Base-by-base conservation (phyloP, 1,140 invertebrate genomes). In the Philopotamus ludificatus region DNA sequence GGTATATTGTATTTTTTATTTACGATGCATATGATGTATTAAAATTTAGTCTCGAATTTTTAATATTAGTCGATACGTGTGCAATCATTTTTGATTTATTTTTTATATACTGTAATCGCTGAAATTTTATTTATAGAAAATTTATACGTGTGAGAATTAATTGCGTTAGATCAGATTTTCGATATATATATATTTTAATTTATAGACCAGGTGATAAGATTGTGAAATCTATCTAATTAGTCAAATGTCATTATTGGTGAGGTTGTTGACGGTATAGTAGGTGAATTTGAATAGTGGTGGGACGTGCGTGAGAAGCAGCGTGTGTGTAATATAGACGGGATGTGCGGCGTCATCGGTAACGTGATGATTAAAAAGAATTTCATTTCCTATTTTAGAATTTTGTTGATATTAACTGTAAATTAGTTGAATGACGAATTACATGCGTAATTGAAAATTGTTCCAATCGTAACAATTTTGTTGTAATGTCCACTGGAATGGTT, bases 201-300 rank as follows among this genome's bases (percentile, higher is more conserved):
- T 60, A 60, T 60, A 60, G 57, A 15, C 9, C 25, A 42, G 47
- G 23, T 42, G 28, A 12, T 41, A 20, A 57, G 54, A 57, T 57
- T 39, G n/a, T 10, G 20, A 42, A 57, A 41, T 57, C 21, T 49
- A 20, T 57, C 34, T 28, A 42, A 42, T 57, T 57, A 57, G 54
- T 57, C 54, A 57, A 57, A 57, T 57, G 42, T 57, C 54, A 60
- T 60, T 47, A 47, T 47, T 16, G 57, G 57, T 47, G 44, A 60
- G 44, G 47, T 60, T 60, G 57, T 60, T 34, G 57, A 20, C 44
- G 22, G 44, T 60, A 28, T 45, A 60, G 25, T 60, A 60, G 57
- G 47, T 60, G 57, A 60, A 8, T 45, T 45, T 45, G 4, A 9
- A 8, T 18, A 16, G 7, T 45, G 44, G 15, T 47, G 7, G 18